Evolutionary conservation across 2,113 vertebrate genomes (phyloP).

Genomic region (Muntiacus reevesi): DNA sequence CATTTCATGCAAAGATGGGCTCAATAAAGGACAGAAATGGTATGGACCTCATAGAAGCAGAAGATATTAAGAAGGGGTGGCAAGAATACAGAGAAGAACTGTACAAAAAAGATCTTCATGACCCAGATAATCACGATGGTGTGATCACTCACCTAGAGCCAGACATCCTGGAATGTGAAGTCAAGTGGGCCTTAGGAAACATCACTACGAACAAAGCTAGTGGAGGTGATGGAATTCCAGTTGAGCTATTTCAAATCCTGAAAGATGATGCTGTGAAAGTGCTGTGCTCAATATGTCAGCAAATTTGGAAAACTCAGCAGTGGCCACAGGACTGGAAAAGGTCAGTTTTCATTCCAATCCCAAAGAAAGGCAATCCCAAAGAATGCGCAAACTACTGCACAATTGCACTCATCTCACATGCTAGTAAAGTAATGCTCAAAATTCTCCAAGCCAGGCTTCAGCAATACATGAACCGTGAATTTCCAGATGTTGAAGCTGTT

Average conservation of each 20-base stretch:
- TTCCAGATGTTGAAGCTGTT: not conserved
- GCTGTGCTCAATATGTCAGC: not conserved
- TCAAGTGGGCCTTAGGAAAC: not conserved
- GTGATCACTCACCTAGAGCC: not conserved
- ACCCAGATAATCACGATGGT: not conserved
- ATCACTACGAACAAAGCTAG: not conserved
- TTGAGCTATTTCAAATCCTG: not conserved
- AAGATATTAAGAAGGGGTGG: not conserved
- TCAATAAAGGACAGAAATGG: not conserved
- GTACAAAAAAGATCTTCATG: not conserved
- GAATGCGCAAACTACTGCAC: not conserved
- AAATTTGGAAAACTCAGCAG: not conserved
- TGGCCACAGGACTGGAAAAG: not conserved
- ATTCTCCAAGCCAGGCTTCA: not conserved
- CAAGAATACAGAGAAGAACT: not conserved
- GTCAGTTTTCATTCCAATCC: not conserved
- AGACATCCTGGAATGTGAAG: not conserved
- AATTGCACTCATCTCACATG: not conserved
- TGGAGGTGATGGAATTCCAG: not conserved
- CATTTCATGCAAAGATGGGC: not conserved
- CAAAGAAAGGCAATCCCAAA: not conserved
- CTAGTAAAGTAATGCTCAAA: not conserved
- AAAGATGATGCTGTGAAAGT: not conserved
- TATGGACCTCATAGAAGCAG: not conserved
- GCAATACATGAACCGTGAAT: accelerated